Conservation (phyloP, 2,113 vertebrate species). For the Pseudolaguvia tuberculata region DNA sequence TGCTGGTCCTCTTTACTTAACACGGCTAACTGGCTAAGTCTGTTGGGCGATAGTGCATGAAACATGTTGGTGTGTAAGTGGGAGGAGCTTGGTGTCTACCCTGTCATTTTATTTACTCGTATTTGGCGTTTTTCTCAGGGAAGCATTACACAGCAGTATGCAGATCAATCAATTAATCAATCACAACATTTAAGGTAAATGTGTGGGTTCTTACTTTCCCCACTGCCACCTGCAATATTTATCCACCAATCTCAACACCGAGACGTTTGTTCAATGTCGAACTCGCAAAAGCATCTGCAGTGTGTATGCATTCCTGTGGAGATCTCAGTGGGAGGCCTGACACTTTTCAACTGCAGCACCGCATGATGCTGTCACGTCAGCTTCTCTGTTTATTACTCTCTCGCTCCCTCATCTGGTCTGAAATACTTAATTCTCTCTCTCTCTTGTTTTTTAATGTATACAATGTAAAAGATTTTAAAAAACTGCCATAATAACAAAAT, state of each 20-base stretch:
- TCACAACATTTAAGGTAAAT: neutral
- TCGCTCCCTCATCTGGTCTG: neutral
- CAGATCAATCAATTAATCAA: neutral
- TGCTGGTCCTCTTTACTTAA: conserved; percentile 76
- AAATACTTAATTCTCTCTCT: neutral
- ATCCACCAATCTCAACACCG: neutral
- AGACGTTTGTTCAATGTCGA: conserved; percentile 2
- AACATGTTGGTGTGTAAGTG: conserved; percentile 4
- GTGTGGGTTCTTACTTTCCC: neutral
- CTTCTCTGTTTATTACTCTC: neutral
- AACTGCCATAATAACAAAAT: neutral
- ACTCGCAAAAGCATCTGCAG: neutral
- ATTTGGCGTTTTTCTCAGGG: neutral
- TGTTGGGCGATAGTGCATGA: neutral
- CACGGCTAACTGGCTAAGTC: conserved; percentile 48
- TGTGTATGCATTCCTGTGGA: conserved; percentile 17
- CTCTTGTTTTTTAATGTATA: neutral
- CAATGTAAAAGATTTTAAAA: neutral
- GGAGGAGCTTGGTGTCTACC: neutral
- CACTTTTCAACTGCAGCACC: conserved; percentile 22
- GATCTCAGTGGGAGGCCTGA: conserved; percentile 31
- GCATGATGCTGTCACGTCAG: conserved; percentile 19
- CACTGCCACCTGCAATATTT: neutral
- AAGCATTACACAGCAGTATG: conserved; percentile 12
- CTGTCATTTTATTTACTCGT: neutral